Evolutionary conservation across 2,113 vertebrate species (phyloP), one percentile per base, ranked within the genome.

Genomic region (Glareola pratincola): DNA sequence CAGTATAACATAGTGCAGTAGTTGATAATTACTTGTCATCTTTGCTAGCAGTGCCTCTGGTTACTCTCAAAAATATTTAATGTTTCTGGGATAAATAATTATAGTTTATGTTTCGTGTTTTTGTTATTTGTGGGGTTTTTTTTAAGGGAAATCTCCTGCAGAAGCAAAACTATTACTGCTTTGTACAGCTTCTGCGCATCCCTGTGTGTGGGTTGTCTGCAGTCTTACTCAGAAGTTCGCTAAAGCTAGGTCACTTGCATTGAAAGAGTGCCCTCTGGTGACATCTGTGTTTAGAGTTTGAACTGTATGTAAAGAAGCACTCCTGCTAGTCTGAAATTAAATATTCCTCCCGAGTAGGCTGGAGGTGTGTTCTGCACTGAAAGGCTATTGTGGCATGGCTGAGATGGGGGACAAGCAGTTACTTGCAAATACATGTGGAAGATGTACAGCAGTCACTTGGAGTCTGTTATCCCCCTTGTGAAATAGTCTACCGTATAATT

Each of bases 211-310:
- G 62, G 13, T 17, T 95, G 47, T 43, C 64, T 73, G 75, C 41
- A 66, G 71, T 29, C 45, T 51, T 91, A 48, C 84, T 90, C 45
- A 11, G 77, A 73, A 94, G 84, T 78, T 84, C 85, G 47, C 66
- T 75, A 1, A 62, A 68, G 92, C 94, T 82, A 8, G 88, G 75
- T 92, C 95, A 57, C 29, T 92, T 60, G 57, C 73, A 53, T 54
- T 85, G 90, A 95, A 80, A 95, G 82, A 83, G 82, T 96, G 96
- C 96, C 96, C 96, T 96, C 92, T 96, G 94, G 95, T 96, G 96
- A 94, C 88, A 87, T 81, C 36, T 50, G 43, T 56, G 0, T 76
- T 80, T 36, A 37, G 50, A 34, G 32, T 56, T 84, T 10, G 54
- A 32, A 22, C 54, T 67, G 54, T 21, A 1, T n/a, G 30, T 34